phyloP scores from a whole-genome alignment of 2,113 vertebrate species.

The Petaurus breviceps region DNA sequence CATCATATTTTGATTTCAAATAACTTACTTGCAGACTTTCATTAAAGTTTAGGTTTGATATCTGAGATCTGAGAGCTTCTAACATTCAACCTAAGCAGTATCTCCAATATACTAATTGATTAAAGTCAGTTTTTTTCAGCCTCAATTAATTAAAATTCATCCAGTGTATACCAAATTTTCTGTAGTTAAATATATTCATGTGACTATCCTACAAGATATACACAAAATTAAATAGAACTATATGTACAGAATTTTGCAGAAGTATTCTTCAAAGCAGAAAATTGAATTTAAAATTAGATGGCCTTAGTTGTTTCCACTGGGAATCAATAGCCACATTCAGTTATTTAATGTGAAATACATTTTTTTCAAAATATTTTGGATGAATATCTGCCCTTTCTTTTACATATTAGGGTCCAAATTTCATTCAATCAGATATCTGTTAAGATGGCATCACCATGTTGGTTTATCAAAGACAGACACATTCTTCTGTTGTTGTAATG shows the following conservation, averaged over 20 bases:
- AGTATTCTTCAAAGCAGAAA: not conserved
- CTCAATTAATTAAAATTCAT: conserved; percentile 31
- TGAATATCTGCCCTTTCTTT: not conserved
- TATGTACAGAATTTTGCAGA: conserved; percentile 2
- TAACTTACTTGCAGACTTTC: conserved; percentile 7
- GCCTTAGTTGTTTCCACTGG: not conserved
- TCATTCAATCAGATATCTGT: too few species aligned
- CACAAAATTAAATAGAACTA: conserved; percentile 17
- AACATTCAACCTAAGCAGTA: not conserved
- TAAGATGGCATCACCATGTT: too few species aligned
- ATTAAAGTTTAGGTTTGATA: not conserved
- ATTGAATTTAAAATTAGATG: conserved; percentile 11
- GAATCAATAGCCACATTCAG: not conserved
- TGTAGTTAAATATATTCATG: not conserved
- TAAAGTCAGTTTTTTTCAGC: not conserved
- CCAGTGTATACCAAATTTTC: conserved; percentile 10
- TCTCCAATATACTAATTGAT: not conserved
- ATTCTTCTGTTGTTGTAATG: too few species aligned
- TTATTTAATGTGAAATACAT: not conserved
- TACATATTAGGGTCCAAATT: too few species aligned
- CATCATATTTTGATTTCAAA: conserved; percentile 16
- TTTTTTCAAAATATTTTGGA: not conserved
- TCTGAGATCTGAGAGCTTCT: conserved; percentile 5
- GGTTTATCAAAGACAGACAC: too few species aligned
- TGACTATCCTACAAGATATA: not conserved